phyloP scores from a whole-genome alignment of 2,113 vertebrate species.

The Sturnira hondurensis region DNA sequence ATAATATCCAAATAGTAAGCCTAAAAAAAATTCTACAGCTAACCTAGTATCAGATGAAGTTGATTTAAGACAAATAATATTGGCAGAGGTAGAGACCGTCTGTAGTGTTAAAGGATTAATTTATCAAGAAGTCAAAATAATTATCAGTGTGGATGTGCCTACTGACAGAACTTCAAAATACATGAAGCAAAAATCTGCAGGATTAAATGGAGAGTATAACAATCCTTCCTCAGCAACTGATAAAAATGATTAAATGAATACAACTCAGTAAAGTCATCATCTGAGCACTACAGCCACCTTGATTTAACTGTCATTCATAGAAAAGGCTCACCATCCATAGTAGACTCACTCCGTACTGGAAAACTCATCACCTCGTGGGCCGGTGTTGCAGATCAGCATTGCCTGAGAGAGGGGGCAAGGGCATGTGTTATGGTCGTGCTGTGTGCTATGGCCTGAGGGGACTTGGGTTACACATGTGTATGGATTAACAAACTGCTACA shows the following conservation, averaged over 20 bases:
- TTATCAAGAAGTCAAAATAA: neutral
- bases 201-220: neutral
- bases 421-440: neutral
- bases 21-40: neutral
- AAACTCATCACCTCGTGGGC: neutral
- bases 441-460: neutral
- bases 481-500: neutral
- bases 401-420: neutral
- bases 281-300: neutral
- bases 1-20: neutral
- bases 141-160: neutral
- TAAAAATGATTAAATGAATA: neutral
- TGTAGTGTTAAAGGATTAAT: neutral
- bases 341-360: neutral
- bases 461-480: neutral
- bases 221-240: neutral
- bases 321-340: neutral
- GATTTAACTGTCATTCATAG: neutral
- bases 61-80: neutral
- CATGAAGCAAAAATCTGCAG: neutral
- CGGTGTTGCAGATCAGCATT: neutral
- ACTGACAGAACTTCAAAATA: neutral
- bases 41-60: neutral
- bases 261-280: neutral
- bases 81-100: neutral